Base-by-base conservation (phyloP, 2,113 vertebrate species). In the Ellobius talpinus region DNA sequence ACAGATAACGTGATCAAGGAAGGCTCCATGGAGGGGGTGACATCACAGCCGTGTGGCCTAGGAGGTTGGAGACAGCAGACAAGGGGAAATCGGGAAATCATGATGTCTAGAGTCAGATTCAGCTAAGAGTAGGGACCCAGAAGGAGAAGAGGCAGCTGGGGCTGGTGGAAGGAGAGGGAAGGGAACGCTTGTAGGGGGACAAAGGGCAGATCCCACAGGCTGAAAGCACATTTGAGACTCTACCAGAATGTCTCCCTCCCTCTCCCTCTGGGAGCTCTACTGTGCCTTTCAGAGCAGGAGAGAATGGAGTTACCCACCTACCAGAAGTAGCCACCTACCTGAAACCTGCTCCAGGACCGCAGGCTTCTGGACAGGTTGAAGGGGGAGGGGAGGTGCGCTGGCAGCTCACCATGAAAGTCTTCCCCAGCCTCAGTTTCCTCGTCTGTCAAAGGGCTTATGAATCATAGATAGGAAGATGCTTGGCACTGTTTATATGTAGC, bases 11-110 rank as follows among this genome's bases (percentile, higher is more conserved):
- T 39, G 12, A 87, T 77, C 65, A 29, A 78, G 39, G 76, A 66
- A 72, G 90, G 36, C 79, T 92, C 91, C 65, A 23, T 50, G 85
- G 90, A 85, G 65, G 90, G 91, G 79, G 74, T 72, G 76, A n/a
- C 72, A n/a, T 16, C 93, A 74, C 72, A 66, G 68, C 74, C 4
- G 2, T 21, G 65, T 3, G 33, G 76, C 68, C 90, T 12, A 63
- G 65, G 66, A 21, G 70, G 33, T 39, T 45, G 52, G 94, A 66
- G 84, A 70, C 55, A 47, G 21, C 0, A 31, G 90, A n/a, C 74
- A 68, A 42, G 50, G 63, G 50, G 58, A 74, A 47, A 58, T 17
- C 45, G 63, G 50, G 58, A 74, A 47, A 58, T 17, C 45, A 52
- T 3, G 29, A 70, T 39, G 17, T n/a, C 42, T 33, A 11, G 68